phyloP scores from a whole-genome alignment of 2,113 vertebrate species.

The Alligator mississippiensis region DNA sequence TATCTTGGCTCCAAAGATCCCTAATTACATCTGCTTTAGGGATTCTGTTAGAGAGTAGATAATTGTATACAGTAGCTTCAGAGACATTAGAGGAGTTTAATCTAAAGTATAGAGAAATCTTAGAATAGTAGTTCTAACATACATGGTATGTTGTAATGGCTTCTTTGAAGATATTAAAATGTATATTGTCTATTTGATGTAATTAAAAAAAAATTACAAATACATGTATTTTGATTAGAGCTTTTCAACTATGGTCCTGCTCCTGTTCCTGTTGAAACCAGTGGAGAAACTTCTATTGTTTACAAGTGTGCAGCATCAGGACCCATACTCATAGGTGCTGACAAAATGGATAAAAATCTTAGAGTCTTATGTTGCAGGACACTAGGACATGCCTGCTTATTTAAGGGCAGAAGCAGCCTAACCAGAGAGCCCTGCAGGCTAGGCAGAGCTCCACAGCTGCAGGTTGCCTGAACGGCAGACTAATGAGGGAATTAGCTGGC shows the following conservation, averaged over 20 bases:
- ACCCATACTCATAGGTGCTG: neutral
- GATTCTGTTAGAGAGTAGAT: slow-evolving; percentile 67
- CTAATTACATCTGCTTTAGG: slow-evolving; percentile 77
- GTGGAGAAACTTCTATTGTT: neutral
- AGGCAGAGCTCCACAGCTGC: too few relatives aligned
- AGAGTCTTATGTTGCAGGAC: neutral
- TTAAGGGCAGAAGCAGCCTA: too few relatives aligned
- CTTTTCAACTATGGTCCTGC: neutral
- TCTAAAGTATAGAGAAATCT: slow-evolving; percentile 46
- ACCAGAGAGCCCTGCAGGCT: too few relatives aligned
- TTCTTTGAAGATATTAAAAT: slow-evolving; percentile 50
- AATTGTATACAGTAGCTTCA: slow-evolving; percentile 73
- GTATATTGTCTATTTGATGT: neutral
- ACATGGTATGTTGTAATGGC: slow-evolving; percentile 30
- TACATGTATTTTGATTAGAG: neutral
- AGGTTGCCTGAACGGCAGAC: too few relatives aligned
- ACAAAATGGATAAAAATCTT: neutral
- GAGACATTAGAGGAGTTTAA: slow-evolving; percentile 66
- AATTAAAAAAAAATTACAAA: fast-evolving
- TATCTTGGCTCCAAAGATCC: slow-evolving; percentile 74
- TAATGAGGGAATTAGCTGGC: too few relatives aligned
- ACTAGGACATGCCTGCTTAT: too few relatives aligned
- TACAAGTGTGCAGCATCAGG: neutral
- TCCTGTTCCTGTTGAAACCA: neutral
- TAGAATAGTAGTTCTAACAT: slow-evolving; percentile 54